These are phyloP conservation scores for Erynnis tages DNA, from an alignment of 2,888 invertebrate species.

Conservation along the genomic window DNA sequence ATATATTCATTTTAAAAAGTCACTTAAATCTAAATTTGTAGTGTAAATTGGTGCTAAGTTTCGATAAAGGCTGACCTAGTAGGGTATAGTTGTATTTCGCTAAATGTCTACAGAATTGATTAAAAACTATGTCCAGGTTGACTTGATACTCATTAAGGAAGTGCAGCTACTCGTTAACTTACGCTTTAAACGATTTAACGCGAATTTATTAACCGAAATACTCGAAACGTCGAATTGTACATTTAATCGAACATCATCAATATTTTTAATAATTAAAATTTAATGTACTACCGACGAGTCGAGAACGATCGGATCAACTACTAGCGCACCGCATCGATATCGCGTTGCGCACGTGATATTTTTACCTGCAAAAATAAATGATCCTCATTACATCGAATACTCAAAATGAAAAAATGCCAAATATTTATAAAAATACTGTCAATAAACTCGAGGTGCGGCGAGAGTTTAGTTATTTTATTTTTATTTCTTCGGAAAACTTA, in stretches of 20 bases:
- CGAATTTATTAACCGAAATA: conserved; percentile 4
- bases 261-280: no score
- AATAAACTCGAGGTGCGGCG: no score
- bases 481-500: no score
- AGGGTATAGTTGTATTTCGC: background rate
- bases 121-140: background rate
- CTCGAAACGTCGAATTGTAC: background rate
- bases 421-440: no score
- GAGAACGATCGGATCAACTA: background rate
- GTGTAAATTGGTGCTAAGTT: conserved; percentile 62
- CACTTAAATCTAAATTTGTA: conserved; percentile 54
- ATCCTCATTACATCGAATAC: conserved; percentile 5
- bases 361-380: conserved; percentile 83
- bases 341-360: conserved; percentile 96
- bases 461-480: no score
- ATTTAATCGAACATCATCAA: no score
- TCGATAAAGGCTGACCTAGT: conserved; percentile 47
- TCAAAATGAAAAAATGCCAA: no score
- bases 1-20: conserved; percentile 54
- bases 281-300: background rate
- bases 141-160: background rate
- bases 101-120: background rate
- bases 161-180: background rate
- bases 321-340: conserved; percentile 89
- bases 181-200: background rate